Evolutionary conservation across 2,888 invertebrate genomes (phyloP).

Genomic region (Acronicta psi): DNA sequence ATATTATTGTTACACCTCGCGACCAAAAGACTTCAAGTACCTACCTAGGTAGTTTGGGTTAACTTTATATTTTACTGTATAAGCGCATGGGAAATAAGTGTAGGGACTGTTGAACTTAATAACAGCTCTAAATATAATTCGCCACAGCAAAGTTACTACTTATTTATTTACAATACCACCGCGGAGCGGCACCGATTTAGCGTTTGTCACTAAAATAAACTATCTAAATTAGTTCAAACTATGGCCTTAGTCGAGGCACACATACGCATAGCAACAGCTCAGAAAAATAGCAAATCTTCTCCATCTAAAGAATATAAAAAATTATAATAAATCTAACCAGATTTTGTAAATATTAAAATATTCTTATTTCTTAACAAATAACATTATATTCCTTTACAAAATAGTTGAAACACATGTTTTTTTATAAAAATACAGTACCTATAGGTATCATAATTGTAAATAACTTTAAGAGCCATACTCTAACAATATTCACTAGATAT

Average conservation of each 20-base stretch:
- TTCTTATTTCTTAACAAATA: constrained; percentile 11
- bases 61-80: too few relatives aligned
- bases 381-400: constrained; percentile 6
- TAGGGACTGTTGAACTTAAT: not conserved
- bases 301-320: constrained; percentile 5
- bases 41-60: too few relatives aligned
- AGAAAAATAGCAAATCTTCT: constrained; percentile 11
- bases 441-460: constrained; percentile 12
- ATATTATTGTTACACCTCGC: too few relatives aligned
- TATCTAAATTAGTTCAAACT: not conserved
- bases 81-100: too few relatives aligned
- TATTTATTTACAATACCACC: not conserved
- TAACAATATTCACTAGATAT: constrained; percentile 14
- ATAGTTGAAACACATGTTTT: not conserved
- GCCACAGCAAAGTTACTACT: not conserved
- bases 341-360: constrained; percentile 5
- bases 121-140: not conserved
- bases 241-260: not conserved
- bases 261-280: constrained; percentile 6
- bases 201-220: not conserved
- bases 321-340: constrained; percentile 4
- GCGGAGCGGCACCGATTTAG: not conserved
- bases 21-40: too few relatives aligned
- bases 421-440: constrained; percentile 1
- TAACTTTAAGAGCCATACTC: constrained; percentile 1